Evolutionary conservation across 1,140 invertebrate species (phyloP), one percentile per base, ranked within the genome.

Genomic region (Cataglyphis hispanica): DNA sequence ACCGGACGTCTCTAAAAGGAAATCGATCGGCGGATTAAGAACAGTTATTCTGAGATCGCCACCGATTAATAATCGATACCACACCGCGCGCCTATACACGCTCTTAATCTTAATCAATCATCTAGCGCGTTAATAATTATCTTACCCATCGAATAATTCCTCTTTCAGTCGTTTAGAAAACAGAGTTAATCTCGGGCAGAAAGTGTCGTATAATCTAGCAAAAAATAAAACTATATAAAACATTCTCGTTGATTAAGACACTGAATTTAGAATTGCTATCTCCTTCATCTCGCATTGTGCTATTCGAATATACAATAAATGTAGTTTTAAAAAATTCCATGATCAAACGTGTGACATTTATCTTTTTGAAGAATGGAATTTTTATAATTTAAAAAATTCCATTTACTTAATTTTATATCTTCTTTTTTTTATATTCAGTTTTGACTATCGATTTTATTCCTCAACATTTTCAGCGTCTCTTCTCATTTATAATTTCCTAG

Each of bases 21-120:
- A 58, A 81, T 60, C 53, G 78, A 72, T 72, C 67, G 37, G 37
- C 53, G 56, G 37, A 83, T 74, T 74, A 40, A 83, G 69, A 74
- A 81, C 78, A 72, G 78, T 74, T 74, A 83, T 46, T 74, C 46
- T 56, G 25, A 61, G 56, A 60, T 70, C 13, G 27, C 13, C 53
- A 8, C 13, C 67, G 67, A 83, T 83, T 74, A 46, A 72, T 46
- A 61, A 58, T 31, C 37, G 78, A 58, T 16, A 67, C 13, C 53
- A 22, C 53, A 19, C 50, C 16, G 11, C 25, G n/a, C 37, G 25
- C 43, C 34, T n/a, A 13, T 25, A 34, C 31, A 13, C 63, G 43
- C 34, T 70, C 67, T 74, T 60, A 72, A 60, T 81, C 53, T 83
- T 74, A 61, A 37, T 83, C 53, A 46, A 83, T 74, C 78, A 34